Evolutionary conservation across 2,888 invertebrate species (phyloP).

Genomic region (Ommatoiulus sabulosus): DNA sequence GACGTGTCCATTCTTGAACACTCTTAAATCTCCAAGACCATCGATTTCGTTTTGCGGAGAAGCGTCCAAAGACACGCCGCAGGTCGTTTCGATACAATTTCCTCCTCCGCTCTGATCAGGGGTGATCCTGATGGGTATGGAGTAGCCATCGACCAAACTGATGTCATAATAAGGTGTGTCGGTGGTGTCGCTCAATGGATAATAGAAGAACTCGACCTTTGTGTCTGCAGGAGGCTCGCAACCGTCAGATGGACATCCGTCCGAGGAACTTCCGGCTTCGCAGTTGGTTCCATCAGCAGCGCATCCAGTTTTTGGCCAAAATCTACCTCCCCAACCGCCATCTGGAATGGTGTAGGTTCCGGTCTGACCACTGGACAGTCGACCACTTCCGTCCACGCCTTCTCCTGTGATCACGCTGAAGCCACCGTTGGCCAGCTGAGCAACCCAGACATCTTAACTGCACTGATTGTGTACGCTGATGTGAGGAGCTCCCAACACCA

Average conservation of each 20-base stretch:
- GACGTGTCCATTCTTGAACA: slow-evolving; percentile 20
- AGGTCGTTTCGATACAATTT: slow-evolving; percentile 44
- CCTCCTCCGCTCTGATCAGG: slow-evolving; percentile 3
- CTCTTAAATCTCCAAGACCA: slow-evolving; percentile 55
- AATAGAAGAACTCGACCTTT: slow-evolving; percentile 50
- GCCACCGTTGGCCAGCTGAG: slow-evolving; percentile 26
- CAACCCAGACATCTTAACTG: slow-evolving; percentile 9
- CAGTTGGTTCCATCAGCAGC: slow-evolving; percentile 54
- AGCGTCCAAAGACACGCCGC: slow-evolving; percentile 46
- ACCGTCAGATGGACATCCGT: slow-evolving; percentile 37
- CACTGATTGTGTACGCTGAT: slow-evolving; percentile 14
- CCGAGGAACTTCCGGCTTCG: slow-evolving; percentile 31
- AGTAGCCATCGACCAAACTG: slow-evolving; percentile 57
- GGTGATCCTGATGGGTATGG: slow-evolving; percentile 48
- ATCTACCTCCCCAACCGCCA: slow-evolving; percentile 49
- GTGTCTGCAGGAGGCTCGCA: slow-evolving; percentile 54
- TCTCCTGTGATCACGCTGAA: background rate
- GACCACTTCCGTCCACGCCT: background rate
- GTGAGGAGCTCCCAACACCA: background rate
- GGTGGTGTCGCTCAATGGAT: background rate
- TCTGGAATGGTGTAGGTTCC: slow-evolving; percentile 47
- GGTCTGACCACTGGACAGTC: background rate
- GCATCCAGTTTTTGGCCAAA: slow-evolving; percentile 54
- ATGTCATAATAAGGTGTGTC: slow-evolving; percentile 55
- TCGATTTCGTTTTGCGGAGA: slow-evolving; percentile 55